phyloP scores from a whole-genome alignment of 1,140 invertebrate species.

The Calephelis nemesis region DNA sequence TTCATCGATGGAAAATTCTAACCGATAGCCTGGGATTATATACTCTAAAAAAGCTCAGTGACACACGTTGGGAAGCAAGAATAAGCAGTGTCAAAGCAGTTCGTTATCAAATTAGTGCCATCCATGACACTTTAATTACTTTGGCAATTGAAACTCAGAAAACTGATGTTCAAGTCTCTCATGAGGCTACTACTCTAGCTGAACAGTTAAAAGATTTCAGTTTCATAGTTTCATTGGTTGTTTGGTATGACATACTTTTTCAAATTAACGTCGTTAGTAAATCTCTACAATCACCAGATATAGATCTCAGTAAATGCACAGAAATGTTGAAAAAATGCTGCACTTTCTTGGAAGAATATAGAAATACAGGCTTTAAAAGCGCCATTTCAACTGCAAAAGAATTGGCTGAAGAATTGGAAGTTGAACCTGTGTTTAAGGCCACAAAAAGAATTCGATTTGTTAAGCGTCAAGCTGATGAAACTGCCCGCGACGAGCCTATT shows the following conservation, averaged over 20 bases:
- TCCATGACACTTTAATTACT: constrained; percentile 36
- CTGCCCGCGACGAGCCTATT: neutral
- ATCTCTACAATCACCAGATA: constrained; percentile 30
- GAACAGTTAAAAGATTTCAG: constrained; percentile 35
- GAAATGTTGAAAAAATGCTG: too few species aligned
- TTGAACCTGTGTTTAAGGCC: too few species aligned
- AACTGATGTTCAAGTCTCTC: constrained; percentile 41
- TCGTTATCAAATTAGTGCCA: constrained; percentile 23
- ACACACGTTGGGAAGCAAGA: constrained; percentile 36
- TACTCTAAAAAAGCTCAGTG: constrained; percentile 39
- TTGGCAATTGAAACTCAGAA: constrained; percentile 34
- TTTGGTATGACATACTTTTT: constrained; percentile 48
- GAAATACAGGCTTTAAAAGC: too few species aligned
- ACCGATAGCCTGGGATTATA: constrained; percentile 32
- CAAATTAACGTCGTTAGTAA: constrained; percentile 45
- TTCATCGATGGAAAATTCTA: constrained; percentile 40
- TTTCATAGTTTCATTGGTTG: constrained; percentile 30
- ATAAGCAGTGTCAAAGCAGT: constrained; percentile 32
- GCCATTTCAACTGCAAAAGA: too few species aligned
- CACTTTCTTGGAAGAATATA: too few species aligned
- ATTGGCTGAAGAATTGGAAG: too few species aligned
- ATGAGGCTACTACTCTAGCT: constrained; percentile 38
- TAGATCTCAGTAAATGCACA: too few species aligned
- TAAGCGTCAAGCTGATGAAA: constrained; percentile 30
- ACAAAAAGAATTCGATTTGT: constrained; percentile 22